These are phyloP conservation scores for Drosophila fulvimacula DNA, from an alignment of 2,888 invertebrate genomes.

Conservation along the genomic window DNA sequence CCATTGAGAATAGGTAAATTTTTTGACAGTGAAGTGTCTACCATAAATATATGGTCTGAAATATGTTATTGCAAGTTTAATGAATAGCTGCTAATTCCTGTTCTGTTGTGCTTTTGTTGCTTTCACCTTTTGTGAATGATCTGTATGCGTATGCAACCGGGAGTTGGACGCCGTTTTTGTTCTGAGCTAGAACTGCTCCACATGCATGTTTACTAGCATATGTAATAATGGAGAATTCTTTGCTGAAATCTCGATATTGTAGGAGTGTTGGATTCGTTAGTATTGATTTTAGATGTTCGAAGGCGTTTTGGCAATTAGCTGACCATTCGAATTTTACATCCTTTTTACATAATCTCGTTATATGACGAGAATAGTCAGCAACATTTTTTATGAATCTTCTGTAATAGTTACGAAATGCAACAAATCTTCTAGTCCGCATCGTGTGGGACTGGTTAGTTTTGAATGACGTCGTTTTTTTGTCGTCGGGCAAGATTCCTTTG, in stretches of 20 bases:
- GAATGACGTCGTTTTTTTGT: too few relatives aligned
- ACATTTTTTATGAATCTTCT: neutral
- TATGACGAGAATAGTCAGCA: neutral
- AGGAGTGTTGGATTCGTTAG: neutral
- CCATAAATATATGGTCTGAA: neutral
- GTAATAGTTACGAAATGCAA: too few relatives aligned
- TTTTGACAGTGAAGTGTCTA: too few relatives aligned
- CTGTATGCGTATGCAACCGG: neutral
- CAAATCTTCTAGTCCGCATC: too few relatives aligned
- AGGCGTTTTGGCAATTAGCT: too few relatives aligned
- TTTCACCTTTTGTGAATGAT: neutral
- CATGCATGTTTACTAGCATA: neutral
- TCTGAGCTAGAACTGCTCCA: neutral
- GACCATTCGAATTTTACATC: too few relatives aligned
- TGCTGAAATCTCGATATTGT: too few relatives aligned
- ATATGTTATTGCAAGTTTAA: too few relatives aligned
- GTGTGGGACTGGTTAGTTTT: too few relatives aligned
- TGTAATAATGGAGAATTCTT: too few relatives aligned
- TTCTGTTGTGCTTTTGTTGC: neutral
- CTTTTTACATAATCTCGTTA: too few relatives aligned
- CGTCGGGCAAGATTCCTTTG: too few relatives aligned
- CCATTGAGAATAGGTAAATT: neutral
- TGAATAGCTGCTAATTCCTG: neutral
- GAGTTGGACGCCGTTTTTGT: neutral
- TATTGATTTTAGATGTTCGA: neutral